A percentile compares a stretch with the other conserved stretches of the same genome.
Evolutionary conservation across 53 echinoderm and acorn worm species (phyloP).

Genomic region (Hippasteria phrygiana): DNA sequence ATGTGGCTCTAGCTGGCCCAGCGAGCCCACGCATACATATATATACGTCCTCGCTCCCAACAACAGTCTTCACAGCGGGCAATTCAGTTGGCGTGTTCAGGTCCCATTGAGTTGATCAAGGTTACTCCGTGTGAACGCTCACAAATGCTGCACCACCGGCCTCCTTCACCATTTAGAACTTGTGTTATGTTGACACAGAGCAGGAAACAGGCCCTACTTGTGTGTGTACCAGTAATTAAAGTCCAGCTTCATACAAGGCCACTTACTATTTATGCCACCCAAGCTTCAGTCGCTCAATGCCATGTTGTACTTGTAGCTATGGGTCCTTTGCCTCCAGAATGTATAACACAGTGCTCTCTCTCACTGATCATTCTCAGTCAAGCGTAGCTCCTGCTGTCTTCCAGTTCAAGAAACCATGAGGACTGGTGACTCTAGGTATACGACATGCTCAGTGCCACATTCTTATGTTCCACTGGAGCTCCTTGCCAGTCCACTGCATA

Average conservation of each 20-base stretch:
- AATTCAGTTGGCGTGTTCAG: neutral
- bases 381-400: too few relatives aligned
- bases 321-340: too few relatives aligned
- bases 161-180: neutral
- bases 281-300: too few relatives aligned
- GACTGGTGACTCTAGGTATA: too few relatives aligned
- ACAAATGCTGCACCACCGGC: neutral
- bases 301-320: too few relatives aligned
- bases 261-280: neutral
- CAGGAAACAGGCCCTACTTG: neutral
- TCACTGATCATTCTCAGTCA: too few relatives aligned
- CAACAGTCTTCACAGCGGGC: neutral
- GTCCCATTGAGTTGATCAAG: conserved; percentile 41
- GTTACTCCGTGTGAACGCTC: conserved; percentile 5
- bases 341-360: too few relatives aligned
- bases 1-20: neutral
- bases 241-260: neutral
- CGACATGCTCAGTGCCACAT: neutral
- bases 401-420: too few relatives aligned
- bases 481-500: neutral
- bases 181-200: neutral
- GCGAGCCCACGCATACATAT: neutral
- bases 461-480: neutral
- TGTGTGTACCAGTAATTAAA: neutral
- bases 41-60: neutral